phyloP scores from a whole-genome alignment of 2,797 vertebrate species.

The Sebastiscus tertius region DNA sequence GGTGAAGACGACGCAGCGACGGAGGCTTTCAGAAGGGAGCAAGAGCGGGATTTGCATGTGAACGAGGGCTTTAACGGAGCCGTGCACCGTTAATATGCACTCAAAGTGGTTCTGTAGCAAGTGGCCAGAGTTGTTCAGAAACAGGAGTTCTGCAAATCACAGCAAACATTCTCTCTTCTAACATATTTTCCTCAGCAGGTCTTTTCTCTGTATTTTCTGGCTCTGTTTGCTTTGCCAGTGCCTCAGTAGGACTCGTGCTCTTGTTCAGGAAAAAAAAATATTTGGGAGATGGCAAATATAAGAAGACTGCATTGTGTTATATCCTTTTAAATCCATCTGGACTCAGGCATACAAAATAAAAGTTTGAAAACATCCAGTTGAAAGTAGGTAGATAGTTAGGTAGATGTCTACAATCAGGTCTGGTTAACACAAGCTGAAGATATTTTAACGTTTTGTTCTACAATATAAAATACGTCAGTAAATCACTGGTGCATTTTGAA shows the following conservation, averaged over 20 bases:
- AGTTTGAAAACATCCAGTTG: neutral
- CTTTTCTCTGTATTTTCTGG: slow-evolving; percentile 18
- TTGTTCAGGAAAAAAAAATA: slow-evolving; percentile 4
- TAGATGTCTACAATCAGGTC: too few species aligned
- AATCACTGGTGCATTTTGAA: too few species aligned
- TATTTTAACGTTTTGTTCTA: too few species aligned
- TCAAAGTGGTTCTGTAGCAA: slow-evolving; percentile 41
- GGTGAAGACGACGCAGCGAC: slow-evolving; percentile 5
- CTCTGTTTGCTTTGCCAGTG: neutral
- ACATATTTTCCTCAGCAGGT: slow-evolving; percentile 30
- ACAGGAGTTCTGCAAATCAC: slow-evolving; percentile 59
- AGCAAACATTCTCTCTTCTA: slow-evolving; percentile 21
- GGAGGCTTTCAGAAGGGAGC: slow-evolving; percentile 31
- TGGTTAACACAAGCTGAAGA: too few species aligned
- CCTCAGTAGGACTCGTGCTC: slow-evolving; percentile 6
- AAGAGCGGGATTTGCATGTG: slow-evolving; percentile 63
- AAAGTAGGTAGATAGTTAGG: too few species aligned
- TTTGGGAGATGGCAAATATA: neutral
- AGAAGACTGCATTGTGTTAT: slow-evolving; percentile 2
- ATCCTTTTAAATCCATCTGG: neutral
- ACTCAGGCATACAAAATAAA: neutral
- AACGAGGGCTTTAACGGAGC: slow-evolving; percentile 58
- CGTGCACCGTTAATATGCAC: slow-evolving; percentile 39
- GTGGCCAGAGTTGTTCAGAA: slow-evolving; percentile 34
- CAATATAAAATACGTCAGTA: too few species aligned